Percentiles rank a stretch among this genome's conserved stretches.
Evolutionary conservation across 1,140 invertebrate genomes (phyloP).

Genomic region (Dendrolimus kikuchii): DNA sequence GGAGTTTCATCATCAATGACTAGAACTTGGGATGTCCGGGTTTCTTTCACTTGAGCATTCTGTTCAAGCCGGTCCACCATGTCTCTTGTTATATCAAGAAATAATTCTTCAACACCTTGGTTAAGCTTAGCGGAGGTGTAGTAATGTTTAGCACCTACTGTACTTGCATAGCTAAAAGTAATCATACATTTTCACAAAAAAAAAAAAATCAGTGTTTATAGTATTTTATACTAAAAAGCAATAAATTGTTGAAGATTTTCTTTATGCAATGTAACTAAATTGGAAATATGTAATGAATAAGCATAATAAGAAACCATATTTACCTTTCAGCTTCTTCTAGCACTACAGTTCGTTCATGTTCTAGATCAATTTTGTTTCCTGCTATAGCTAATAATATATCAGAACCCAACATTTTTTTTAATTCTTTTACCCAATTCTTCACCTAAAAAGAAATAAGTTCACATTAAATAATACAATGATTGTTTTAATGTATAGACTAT

Average conservation of each 20-base stretch:
- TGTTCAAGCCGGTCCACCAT: constrained; percentile 48
- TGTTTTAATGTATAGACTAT: too few relatives aligned
- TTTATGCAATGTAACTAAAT: too few relatives aligned
- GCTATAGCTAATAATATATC: constrained; percentile 95
- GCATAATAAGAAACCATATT: constrained; percentile 2
- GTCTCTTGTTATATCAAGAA: constrained; percentile 85
- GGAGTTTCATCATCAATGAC: constrained; percentile 59
- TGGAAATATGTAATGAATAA: background rate
- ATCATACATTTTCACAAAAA: background rate
- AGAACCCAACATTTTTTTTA: constrained; percentile 95
- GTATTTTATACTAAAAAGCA: background rate
- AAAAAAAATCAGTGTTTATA: background rate
- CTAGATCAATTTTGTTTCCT: constrained; percentile 98
- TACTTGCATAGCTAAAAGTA: constrained; percentile 84
- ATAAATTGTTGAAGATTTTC: too few relatives aligned
- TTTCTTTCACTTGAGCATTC: constrained; percentile 26
- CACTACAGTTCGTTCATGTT: constrained; percentile 89
- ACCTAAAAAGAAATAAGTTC: constrained; percentile 74
- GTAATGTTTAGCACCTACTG: constrained; percentile 95
- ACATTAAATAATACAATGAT: too few relatives aligned
- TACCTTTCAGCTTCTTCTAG: constrained; percentile 90
- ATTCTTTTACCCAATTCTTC: constrained; percentile 98
- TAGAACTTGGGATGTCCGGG: constrained; percentile 36
- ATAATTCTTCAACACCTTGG: constrained; percentile 94
- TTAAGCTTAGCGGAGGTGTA: constrained; percentile 97